Evolutionary conservation across 1,140 invertebrate genomes (phyloP).

Genomic region (Drosophila repleta): DNA sequence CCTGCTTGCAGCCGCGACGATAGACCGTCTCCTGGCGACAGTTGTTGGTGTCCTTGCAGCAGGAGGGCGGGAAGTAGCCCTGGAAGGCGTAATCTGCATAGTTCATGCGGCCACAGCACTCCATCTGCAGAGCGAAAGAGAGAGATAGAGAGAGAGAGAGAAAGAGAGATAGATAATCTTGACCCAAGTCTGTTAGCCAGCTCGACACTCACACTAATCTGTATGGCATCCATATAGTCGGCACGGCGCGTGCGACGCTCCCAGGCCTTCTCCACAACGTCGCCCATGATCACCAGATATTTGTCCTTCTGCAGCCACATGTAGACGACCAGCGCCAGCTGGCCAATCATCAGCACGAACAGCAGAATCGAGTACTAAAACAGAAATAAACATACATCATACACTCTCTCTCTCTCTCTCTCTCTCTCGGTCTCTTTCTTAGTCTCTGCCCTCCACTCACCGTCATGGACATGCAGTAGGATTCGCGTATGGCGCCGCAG

Average conservation of each 20-base stretch:
- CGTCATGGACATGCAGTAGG: slow-evolving; percentile 92
- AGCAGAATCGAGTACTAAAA: slow-evolving; percentile 87
- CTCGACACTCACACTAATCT: slow-evolving; percentile 83
- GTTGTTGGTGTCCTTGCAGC: slow-evolving; percentile 80
- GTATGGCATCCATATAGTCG: slow-evolving; percentile 84
- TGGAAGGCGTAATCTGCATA: slow-evolving; percentile 84
- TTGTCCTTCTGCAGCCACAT: slow-evolving; percentile 85
- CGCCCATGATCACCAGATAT: slow-evolving; percentile 84
- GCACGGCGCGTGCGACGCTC: slow-evolving; percentile 56
- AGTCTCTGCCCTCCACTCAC: slow-evolving; percentile 86
- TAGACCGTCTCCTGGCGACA: slow-evolving; percentile 84
- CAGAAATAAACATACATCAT: neutral
- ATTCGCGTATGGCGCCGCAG: slow-evolving; percentile 92
- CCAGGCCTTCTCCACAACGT: slow-evolving; percentile 83
- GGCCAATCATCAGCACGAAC: slow-evolving; percentile 87
- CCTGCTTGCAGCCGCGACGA: slow-evolving; percentile 83
- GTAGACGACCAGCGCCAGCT: slow-evolving; percentile 87
- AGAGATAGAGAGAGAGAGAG: neutral
- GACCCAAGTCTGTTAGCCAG: neutral
- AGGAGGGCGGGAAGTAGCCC: slow-evolving; percentile 83
- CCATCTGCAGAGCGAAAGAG: slow-evolving; percentile 84
- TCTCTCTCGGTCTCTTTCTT: too few species aligned
- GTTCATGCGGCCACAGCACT: slow-evolving; percentile 87
- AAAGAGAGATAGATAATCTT: neutral
- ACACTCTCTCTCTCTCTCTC: neutral